Evolutionary conservation across 2,113 vertebrate genomes (phyloP).

Genomic region (Datnioides undecimradiatus): DNA sequence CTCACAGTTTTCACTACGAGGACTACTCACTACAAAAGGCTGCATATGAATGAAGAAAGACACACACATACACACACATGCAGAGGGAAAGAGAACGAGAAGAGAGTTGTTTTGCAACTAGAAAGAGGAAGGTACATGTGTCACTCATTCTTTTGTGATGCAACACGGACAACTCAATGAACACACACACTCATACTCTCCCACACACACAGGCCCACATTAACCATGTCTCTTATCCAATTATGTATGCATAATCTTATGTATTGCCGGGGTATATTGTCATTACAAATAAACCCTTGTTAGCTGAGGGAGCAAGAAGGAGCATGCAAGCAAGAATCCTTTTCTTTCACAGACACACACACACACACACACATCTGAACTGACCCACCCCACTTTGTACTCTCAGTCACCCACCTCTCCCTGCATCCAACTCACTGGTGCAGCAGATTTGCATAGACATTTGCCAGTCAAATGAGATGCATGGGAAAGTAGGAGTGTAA

Average conservation of each 20-base stretch:
- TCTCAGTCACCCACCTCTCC: conserved; percentile 16
- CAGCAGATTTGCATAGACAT: conserved; percentile 72
- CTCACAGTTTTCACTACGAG: conserved; percentile 67
- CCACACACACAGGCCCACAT: conserved; percentile 11
- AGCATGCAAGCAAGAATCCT: conserved; percentile 35
- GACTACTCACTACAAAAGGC: conserved; percentile 50
- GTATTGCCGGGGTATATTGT: conserved; percentile 29
- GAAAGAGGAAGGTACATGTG: conserved; percentile 76
- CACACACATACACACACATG: conserved; percentile 23
- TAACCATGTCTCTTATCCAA: conserved; percentile 25
- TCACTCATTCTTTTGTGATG: conserved; percentile 72
- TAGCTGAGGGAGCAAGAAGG: conserved; percentile 49
- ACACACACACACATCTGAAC: conserved; percentile 1
- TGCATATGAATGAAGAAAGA: conserved; percentile 77
- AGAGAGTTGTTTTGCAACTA: conserved; percentile 75
- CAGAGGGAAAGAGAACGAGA: conserved; percentile 50
- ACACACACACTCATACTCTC: conserved; percentile 25
- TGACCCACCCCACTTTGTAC: conserved; percentile 30
- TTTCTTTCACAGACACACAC: not conserved
- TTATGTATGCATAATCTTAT: conserved; percentile 50
- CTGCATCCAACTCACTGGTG: conserved; percentile 6
- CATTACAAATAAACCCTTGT: conserved; percentile 11
- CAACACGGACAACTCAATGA: conserved; percentile 57
- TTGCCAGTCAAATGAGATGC: conserved; percentile 77
- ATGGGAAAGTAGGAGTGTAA: conserved; percentile 34